phyloP scores from a whole-genome alignment of 2,113 vertebrate genomes.

The Sylvietta virens region DNA sequence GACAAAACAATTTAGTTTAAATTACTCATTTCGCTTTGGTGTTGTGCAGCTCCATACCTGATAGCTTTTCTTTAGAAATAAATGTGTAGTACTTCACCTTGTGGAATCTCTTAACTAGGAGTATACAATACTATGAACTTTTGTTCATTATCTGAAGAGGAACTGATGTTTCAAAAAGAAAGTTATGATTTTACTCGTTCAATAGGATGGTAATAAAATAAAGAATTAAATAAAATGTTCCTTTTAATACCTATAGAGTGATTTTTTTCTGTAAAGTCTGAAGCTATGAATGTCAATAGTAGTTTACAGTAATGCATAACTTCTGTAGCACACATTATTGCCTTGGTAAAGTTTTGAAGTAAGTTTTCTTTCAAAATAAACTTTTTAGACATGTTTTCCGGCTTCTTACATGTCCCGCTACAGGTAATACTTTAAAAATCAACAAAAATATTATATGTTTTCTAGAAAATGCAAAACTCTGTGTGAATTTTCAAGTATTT shows the following conservation, averaged over 20 bases:
- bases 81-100: not conserved
- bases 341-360: not conserved
- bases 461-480: not conserved
- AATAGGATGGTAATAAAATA: not conserved
- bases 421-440: not conserved
- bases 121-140: not conserved
- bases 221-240: not conserved
- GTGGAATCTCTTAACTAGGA: not conserved
- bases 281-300: not conserved
- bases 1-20: not conserved
- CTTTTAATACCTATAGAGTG: not conserved
- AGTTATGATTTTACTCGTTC: not conserved
- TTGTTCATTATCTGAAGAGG: not conserved
- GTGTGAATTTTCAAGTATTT: not conserved
- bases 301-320: not conserved
- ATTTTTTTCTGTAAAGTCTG: not conserved
- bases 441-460: not conserved
- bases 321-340: not conserved
- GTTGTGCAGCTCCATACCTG: not conserved
- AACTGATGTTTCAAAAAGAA: not conserved
- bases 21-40: not conserved
- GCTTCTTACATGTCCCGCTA: not conserved
- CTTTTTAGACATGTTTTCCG: not conserved
- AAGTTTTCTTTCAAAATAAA: not conserved
- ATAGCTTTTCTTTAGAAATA: not conserved